phyloP scores from a whole-genome alignment of 2,888 invertebrate species.

The Autographa gamma region DNA sequence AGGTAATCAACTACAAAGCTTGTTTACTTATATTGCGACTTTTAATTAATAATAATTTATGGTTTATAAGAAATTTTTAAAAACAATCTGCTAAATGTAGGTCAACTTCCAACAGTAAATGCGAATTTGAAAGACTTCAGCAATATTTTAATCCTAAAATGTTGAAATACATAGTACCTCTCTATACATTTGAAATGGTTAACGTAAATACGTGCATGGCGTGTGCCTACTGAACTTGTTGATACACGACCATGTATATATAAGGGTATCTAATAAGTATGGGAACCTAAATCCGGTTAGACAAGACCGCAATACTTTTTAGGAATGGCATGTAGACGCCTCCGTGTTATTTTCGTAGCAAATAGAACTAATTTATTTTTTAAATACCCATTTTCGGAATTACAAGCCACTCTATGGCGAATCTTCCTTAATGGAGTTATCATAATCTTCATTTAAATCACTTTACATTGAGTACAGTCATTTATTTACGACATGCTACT shows the following conservation, averaged over 20 bases:
- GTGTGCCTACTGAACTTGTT: not conserved
- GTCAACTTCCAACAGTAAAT: not conserved
- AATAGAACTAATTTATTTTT: slow-evolving; percentile 21
- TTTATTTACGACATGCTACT: slow-evolving; percentile 48
- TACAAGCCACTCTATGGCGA: slow-evolving; percentile 19
- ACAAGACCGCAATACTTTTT: slow-evolving; percentile 43
- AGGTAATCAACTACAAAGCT: not conserved
- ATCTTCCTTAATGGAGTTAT: slow-evolving; percentile 46
- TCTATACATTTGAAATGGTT: not conserved
- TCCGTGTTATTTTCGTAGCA: slow-evolving; percentile 39
- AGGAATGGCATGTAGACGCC: slow-evolving; percentile 55
- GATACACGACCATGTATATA: not conserved
- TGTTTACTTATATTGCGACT: no score
- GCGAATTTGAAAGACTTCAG: not conserved
- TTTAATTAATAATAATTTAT: no score
- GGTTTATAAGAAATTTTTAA: no score
- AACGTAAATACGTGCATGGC: not conserved
- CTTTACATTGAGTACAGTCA: slow-evolving; percentile 49
- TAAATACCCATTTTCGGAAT: slow-evolving; percentile 35
- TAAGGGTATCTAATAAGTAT: slow-evolving; percentile 21
- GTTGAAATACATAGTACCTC: not conserved
- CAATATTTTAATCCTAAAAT: not conserved
- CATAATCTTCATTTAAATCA: slow-evolving; percentile 54
- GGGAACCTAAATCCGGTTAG: slow-evolving; percentile 31
- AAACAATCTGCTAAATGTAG: not conserved